Evolutionary conservation across 2,113 vertebrate species (phyloP), one percentile per base, ranked within the genome.

Genomic region (Colossoma macropomum): DNA sequence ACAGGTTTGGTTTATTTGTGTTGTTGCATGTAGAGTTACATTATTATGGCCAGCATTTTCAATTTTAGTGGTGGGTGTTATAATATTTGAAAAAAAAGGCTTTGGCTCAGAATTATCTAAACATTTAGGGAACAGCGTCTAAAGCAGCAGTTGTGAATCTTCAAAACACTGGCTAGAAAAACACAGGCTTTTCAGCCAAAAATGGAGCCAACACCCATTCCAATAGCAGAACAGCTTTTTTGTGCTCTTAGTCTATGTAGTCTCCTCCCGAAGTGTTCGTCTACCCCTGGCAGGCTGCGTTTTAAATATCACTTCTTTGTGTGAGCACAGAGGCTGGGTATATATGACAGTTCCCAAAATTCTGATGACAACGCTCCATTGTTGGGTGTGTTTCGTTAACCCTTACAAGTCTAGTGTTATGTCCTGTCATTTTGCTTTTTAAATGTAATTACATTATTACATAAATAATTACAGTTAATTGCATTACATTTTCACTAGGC

Each of bases 301-400:
- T 73, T 50, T 21, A 59, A 59, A 59, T 59, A 59, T 59, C 54
- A 59, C 23, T 59, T n/a, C 54, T 59, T 59, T 59, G 54, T 59
- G 54, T 23, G 7, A 23, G 13, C 23, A 23, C 23, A 30, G 11
- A 32, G 66, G 66, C 13, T n/a, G 6, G n/a, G 13, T 45, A 45
- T 19, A 7, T n/a, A n/a, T 25, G 32, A 69, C 32, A 71, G n/a
- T 66, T 76, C 8, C 25, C 27, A 10, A 59, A 66, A 82, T 82
- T 75, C 48, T 66, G 60, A 75, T 75, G 13, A 75, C 60, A 54
- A 59, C 54, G 19, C 25, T 56, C 28, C 21, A 59, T 69, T 69
- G 80, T 82, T 45, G 23, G 62, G 72, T 82, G 63, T 76, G 56
- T 76, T 45, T 6, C 1, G 41, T 59, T 59, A 59, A 59, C 54